These are phyloP conservation scores for Meloidogyne chitwoodi DNA, from an alignment of 1,140 invertebrate genomes.

Conservation along the genomic window DNA sequence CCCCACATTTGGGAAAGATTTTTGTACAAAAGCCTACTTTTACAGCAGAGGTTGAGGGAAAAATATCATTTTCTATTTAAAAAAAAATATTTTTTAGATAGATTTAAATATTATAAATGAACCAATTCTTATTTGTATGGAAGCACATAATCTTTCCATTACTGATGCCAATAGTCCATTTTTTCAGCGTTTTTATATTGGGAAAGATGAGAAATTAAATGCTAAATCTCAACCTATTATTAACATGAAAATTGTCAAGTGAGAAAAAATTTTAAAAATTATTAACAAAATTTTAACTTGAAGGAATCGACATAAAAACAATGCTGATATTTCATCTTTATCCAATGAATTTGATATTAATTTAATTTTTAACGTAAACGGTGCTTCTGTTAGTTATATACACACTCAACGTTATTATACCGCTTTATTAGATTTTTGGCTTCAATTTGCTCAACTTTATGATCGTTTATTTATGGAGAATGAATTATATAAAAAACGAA, in stretches of 20 bases:
- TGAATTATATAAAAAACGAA: not conserved
- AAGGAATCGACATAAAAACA: not conserved
- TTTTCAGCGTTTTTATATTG: conserved; percentile 7
- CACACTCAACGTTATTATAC: conserved; percentile 88
- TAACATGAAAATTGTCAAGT: conserved; percentile 15
- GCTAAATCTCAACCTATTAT: not conserved
- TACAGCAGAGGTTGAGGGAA: not conserved
- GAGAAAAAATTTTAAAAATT: not conserved
- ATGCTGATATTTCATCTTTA: not conserved
- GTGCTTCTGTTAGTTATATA: conserved; percentile 69
- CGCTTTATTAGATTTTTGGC: conserved; percentile 78
- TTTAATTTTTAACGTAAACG: not conserved
- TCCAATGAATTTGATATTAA: conserved; percentile 23
- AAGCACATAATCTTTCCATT: conserved; percentile 17
- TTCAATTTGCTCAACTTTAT: conserved; percentile 78
- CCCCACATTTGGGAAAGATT: conserved; percentile 5
- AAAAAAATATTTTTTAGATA: conserved; percentile 21
- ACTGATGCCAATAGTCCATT: conserved; percentile 34
- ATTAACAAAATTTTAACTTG: not conserved
- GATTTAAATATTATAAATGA: conserved; percentile 24
- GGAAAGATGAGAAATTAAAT: conserved; percentile 2
- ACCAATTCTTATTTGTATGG: conserved; percentile 31
- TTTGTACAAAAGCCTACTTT: conserved; percentile 3
- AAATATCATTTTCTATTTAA: not conserved
- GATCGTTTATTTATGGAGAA: conserved; percentile 67